Conservation (phyloP, 2,113 vertebrate species). For the Tenrec ecaudatus region DNA sequence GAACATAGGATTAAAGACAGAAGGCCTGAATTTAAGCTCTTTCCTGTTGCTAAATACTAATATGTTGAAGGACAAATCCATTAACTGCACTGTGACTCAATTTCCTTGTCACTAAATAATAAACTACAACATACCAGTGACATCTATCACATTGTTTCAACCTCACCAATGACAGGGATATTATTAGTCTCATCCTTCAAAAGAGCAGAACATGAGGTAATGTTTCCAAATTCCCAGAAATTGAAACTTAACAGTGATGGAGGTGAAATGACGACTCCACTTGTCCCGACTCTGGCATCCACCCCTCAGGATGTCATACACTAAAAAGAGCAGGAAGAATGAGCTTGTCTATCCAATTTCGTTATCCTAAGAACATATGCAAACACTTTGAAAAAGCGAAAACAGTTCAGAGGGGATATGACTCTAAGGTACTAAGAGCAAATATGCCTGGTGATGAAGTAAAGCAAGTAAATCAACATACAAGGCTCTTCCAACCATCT, state of each 20-base stretch:
- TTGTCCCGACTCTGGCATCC: background rate
- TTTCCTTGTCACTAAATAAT: slow-evolving; percentile 43
- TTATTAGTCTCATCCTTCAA: background rate
- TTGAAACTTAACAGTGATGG: background rate
- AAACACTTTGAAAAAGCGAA: background rate
- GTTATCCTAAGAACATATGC: background rate
- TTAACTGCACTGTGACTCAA: background rate
- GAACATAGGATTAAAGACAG: background rate
- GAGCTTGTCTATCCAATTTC: background rate
- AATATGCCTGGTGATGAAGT: background rate
- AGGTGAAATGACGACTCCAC: background rate
- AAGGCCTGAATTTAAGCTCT: background rate
- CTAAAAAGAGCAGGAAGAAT: background rate
- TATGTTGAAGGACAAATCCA: background rate
- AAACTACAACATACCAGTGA: background rate
- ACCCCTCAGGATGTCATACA: background rate
- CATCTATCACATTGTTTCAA: background rate
- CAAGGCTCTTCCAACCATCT: background rate
- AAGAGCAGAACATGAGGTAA: slow-evolving; percentile 1
- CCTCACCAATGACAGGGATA: background rate
- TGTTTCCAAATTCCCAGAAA: background rate
- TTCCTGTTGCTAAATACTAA: background rate
- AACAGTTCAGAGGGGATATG: background rate
- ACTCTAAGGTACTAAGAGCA: background rate
- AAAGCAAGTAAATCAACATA: background rate